Evolutionary conservation across 53 echinoderm and acorn worm genomes (phyloP), one percentile per base, ranked within the genome.

Genomic region (Mesocentrotus franciscanus): DNA sequence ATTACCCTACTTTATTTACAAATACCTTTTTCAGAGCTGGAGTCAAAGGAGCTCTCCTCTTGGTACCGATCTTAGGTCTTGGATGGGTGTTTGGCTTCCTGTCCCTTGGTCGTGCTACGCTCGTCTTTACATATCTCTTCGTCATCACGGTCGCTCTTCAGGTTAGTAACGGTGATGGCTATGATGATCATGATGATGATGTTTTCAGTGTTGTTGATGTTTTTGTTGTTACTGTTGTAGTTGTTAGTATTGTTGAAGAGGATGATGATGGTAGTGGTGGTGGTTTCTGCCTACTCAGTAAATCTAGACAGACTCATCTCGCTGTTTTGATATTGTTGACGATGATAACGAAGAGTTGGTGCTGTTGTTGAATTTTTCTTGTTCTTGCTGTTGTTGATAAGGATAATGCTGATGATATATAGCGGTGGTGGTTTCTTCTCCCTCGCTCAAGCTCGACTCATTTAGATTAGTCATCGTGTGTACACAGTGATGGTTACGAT

Each of bases 41-140:
- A 5, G 95, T 94, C 11, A 94, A 94, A 56, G 95, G 95, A 39
- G 95, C 95, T 15, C 89, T 94, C 14, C 70, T 94, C 14, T 70
- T 94, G 2, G 85, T 94, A 6, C 95, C 95, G n/a, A 94, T 94
- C 56, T 71, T 94, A 0, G 95, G 95, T 64, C 68, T 94, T 14
- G 62, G 85, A 36, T 94, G 95, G 95, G 70, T 94, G 5, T 94
- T 94, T 68, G 95, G 95, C 1, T 94, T 94, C 27, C 29, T 94
- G 26, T 94, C 89, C 2, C 95, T 85, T 9, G 83, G 84, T 17
- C 0, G 56, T 1, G 87, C 39, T 12, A 94, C 66, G 1, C 14
- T 94, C 64, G 29, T 87, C 55, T 94, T 94, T 55, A 94, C 95
- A 8, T 94, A 94, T 56, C 15, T 94, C 55, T 94, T 94, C 56